These are phyloP conservation scores for Molossus molossus DNA, from an alignment of 2,797 vertebrate genomes.

Conservation along the genomic window DNA sequence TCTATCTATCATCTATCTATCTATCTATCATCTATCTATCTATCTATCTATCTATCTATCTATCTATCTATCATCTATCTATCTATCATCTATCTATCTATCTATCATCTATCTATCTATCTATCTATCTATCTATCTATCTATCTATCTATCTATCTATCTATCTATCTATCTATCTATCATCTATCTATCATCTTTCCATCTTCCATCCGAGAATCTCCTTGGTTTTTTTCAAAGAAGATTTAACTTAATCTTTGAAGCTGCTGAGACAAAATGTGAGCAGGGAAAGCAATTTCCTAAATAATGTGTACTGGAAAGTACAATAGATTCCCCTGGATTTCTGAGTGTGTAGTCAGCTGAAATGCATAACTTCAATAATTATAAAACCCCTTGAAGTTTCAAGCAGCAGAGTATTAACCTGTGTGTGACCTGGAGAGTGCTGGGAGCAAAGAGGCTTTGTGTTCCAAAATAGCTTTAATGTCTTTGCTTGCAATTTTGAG, in stretches of 20 bases:
- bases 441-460: neutral
- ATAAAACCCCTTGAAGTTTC: neutral
- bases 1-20: neutral
- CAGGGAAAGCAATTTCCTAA: slow-evolving; percentile 35
- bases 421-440: neutral
- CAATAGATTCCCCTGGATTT: neutral
- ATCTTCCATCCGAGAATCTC: neutral
- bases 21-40: neutral
- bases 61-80: neutral
- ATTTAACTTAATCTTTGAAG: slow-evolving; percentile 52
- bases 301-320: neutral
- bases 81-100: neutral
- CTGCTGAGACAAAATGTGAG: neutral
- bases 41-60: neutral
- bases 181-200: too few relatives aligned
- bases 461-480: slow-evolving; percentile 20
- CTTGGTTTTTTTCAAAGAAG: slow-evolving; percentile 16
- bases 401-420: neutral
- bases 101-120: too few relatives aligned
- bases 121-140: neutral
- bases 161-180: neutral
- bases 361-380: neutral
- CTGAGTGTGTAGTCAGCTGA: neutral
- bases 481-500: neutral
- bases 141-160: too few relatives aligned